Base-by-base conservation (phyloP, 2,113 vertebrate genomes). In the Nesogale talazaci region DNA sequence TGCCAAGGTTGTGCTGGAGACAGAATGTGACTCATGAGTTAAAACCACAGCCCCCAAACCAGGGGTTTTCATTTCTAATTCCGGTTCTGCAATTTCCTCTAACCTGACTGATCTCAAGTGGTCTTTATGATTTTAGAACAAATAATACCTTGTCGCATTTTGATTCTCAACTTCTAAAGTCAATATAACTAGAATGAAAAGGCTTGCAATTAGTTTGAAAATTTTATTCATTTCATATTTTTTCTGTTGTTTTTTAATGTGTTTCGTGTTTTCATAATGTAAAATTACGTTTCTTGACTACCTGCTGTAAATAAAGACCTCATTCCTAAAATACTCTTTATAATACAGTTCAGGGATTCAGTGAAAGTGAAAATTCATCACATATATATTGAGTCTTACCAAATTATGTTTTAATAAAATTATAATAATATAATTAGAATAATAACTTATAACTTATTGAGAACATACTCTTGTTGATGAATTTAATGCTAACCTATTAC, bases 221-320 rank as follows among this genome's bases (percentile, higher is more conserved):
- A 34, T 82, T 82, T 86, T 77, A 29, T 14, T 92, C 10, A 65
- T 56, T 76, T 93, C 25, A 93, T 79, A 46, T 77, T 82, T 12
- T 90, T 59, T 63, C 75, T n/a, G n/a, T n/a, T n/a, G n/a, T 90
- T 77, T 38, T n/a, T 20, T 6, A 92, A 92, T 16, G 23, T 61
- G 6, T 59, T 91, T 89, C 74, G 65, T 23, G 67, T 17, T 57
- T 65, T 69, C 85, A 46, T 46, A 83, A 88, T 46, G 80, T 86
- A 78, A 92, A 94, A 72, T 67, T 27, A 63, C 3, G 86, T n/a
- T 94, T 90, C 17, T 84, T 65, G 42, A 87, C 27, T 88, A 69
- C 27, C 23, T 86, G 6, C 27, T 82, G 5, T 38, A 67, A 83
- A 84, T 46, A 89, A 56, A 85, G 69, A 81, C 42, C 29, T 90